Conservation (phyloP, 2,888 invertebrate species). For the Yponomeuta sedellus region DNA sequence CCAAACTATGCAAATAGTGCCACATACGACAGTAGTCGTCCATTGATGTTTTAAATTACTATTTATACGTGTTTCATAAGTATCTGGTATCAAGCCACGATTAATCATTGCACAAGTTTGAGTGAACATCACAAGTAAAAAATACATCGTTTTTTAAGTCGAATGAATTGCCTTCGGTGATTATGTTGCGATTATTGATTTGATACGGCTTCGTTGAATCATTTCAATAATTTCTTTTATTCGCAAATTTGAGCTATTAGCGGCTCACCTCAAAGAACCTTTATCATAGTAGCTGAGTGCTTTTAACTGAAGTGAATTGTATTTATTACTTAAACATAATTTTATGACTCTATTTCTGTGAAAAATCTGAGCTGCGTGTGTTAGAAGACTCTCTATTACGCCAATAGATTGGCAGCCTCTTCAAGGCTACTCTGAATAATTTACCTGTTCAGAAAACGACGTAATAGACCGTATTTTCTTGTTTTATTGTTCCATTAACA, state of each 20-base stretch:
- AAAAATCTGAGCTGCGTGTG: background rate
- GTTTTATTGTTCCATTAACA: constrained; percentile 23
- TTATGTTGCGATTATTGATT: constrained; percentile 68
- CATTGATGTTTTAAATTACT: too few relatives aligned
- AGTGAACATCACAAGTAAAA: constrained; percentile 6
- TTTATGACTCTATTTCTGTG: constrained; percentile 11
- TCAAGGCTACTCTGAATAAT: background rate
- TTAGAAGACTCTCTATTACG: background rate
- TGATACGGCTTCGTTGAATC: constrained; percentile 57
- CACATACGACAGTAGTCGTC: too few relatives aligned
- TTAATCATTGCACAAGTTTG: constrained; percentile 4
- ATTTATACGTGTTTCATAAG: background rate
- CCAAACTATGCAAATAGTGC: too few relatives aligned
- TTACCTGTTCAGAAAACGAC: background rate
- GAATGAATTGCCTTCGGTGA: constrained; percentile 36
- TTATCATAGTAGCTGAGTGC: constrained; percentile 1
- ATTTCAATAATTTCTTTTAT: constrained; percentile 35
- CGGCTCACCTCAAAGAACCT: constrained; percentile 7
- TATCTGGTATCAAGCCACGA: background rate
- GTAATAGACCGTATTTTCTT: constrained; percentile 20
- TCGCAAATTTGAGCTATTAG: background rate
- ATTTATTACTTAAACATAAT: constrained; percentile 4
- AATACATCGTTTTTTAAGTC: constrained; percentile 6
- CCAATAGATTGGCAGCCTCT: background rate
- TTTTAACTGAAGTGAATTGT: constrained; percentile 3